Evolutionary conservation across 1,140 invertebrate species (phyloP).

Genomic region (Ostrea edulis): DNA sequence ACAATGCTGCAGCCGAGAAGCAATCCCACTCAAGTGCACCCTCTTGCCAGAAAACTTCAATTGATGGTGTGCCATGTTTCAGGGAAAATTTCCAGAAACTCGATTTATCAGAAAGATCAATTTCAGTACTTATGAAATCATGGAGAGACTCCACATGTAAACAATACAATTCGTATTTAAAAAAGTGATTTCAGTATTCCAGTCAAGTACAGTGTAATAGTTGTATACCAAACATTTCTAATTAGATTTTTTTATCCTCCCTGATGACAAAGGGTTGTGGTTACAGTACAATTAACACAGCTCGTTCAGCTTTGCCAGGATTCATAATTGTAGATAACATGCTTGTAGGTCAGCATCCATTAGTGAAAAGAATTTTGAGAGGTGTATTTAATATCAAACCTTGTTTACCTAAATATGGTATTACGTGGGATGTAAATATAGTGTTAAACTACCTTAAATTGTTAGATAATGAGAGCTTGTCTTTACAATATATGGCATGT

Average conservation of each 20-base stretch:
- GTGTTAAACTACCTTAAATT: constrained; percentile 48
- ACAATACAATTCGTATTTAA: constrained; percentile 44
- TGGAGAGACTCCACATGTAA: constrained; percentile 46
- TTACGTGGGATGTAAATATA: constrained; percentile 51
- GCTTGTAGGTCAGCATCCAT: constrained; percentile 44
- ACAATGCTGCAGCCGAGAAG: no score
- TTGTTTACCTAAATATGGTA: constrained; percentile 18
- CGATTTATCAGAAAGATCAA: constrained; percentile 20
- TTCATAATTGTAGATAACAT: neutral
- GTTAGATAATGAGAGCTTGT: neutral
- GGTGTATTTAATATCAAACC: constrained; percentile 50
- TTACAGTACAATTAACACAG: constrained; percentile 53
- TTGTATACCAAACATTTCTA: constrained; percentile 9
- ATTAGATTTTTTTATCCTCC: constrained; percentile 30
- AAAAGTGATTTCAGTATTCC: no score
- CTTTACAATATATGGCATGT: constrained; percentile 36
- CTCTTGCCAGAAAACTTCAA: constrained; percentile 14
- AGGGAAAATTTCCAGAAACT: constrained; percentile 36
- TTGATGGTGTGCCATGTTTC: constrained; percentile 44
- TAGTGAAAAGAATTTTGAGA: constrained; percentile 50
- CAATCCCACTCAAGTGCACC: neutral
- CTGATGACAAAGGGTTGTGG: constrained; percentile 36
- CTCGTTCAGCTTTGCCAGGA: constrained; percentile 40
- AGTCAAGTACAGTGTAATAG: no score
- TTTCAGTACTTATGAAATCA: constrained; percentile 43